Evolutionary conservation across 2,797 vertebrate species (phyloP).

Genomic region (Tragelaphus eurycerus): DNA sequence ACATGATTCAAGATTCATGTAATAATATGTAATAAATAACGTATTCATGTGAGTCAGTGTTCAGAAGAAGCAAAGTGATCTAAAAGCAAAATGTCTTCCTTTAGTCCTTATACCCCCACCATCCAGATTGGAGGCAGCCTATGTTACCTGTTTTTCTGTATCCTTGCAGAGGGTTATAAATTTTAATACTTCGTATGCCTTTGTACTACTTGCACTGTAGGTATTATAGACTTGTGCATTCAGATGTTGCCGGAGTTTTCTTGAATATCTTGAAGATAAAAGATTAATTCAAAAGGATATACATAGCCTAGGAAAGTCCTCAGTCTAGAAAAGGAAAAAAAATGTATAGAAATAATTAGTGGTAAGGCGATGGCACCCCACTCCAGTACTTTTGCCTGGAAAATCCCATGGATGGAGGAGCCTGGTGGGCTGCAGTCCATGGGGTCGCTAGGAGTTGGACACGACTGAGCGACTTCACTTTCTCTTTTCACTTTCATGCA

Average conservation of each 20-base stretch:
- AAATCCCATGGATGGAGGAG: too few relatives aligned
- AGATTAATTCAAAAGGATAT: constrained; percentile 21
- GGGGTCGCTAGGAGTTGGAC: too few relatives aligned
- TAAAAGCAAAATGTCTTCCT: neutral
- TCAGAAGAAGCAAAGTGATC: neutral
- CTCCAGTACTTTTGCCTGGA: too few relatives aligned
- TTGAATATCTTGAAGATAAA: neutral
- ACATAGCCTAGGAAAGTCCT: neutral
- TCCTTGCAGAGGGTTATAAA: neutral
- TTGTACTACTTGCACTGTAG: neutral
- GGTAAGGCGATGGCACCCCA: neutral
- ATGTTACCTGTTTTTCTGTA: neutral
- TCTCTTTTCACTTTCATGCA: too few relatives aligned
- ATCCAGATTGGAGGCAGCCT: neutral
- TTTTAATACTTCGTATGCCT: constrained; percentile 7
- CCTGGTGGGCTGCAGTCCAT: too few relatives aligned
- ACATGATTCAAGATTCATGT: neutral
- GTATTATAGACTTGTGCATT: neutral
- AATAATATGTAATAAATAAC: neutral
- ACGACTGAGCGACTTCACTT: too few relatives aligned
- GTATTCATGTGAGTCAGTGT: neutral
- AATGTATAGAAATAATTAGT: neutral
- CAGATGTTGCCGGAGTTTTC: neutral
- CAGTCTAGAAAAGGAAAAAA: neutral
- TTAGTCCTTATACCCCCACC: neutral